Percentiles rank a stretch among this genome's conserved stretches.
Conservation (phyloP, 30 jellyfish, hydroid and myxozoan genomes). For the Pseudorhiza aurosa region DNA sequence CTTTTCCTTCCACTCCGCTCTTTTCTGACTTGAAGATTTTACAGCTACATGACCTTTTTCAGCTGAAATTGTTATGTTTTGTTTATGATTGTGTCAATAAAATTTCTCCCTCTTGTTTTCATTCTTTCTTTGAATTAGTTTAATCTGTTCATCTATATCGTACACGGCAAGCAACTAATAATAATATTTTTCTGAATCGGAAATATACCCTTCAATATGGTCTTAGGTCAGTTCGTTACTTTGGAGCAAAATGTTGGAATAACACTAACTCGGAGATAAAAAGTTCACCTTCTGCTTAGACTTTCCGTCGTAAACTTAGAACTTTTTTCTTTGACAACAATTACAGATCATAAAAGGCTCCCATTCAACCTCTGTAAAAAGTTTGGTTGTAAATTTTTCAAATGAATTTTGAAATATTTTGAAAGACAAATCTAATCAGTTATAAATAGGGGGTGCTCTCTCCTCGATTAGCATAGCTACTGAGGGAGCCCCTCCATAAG, state of each 20-base stretch:
- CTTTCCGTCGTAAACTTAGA: constrained; percentile 3
- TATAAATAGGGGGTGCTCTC: no score
- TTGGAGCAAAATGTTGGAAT: constrained; percentile 48
- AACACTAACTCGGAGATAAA: no score
- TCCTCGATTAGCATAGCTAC: no score
- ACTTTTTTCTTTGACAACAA: background rate
- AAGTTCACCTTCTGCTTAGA: background rate
- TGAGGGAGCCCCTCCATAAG: no score
- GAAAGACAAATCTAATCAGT: no score
- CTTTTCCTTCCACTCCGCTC: constrained; percentile 58
- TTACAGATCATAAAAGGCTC: no score
- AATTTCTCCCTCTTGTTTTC: constrained; percentile 46
- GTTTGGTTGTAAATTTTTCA: no score
- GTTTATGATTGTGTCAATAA: constrained; percentile 45
- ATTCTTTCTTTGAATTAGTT: constrained; percentile 26
- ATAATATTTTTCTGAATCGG: constrained; percentile 35
- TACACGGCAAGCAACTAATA: constrained; percentile 56
- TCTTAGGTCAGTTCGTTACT: constrained; percentile 57
- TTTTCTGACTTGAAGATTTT: constrained; percentile 45
- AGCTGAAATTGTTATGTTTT: constrained; percentile 28
- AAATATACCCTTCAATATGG: constrained; percentile 46
- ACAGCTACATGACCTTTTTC: constrained; percentile 57
- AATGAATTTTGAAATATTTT: no score
- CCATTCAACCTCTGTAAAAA: no score
- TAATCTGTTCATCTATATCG: constrained; percentile 44